Conservation (phyloP, 2,113 vertebrate genomes). For the Nanorana parkeri region DNA sequence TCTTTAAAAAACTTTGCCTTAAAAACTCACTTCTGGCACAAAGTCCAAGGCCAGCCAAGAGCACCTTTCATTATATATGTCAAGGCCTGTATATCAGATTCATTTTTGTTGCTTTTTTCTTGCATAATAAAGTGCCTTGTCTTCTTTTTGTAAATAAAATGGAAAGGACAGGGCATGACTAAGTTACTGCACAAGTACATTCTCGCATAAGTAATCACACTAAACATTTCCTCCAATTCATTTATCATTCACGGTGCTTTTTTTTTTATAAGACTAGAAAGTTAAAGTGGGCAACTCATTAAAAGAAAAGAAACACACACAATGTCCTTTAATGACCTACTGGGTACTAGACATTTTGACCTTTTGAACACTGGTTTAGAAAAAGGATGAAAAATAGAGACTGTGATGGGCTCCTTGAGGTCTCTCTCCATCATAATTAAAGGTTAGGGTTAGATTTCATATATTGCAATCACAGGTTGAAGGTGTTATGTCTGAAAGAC, state of each 20-base stretch:
- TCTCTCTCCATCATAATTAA: conserved; percentile 46
- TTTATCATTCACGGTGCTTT: conserved; percentile 46
- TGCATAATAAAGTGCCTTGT: conserved; percentile 57
- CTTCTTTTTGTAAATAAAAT: conserved; percentile 55
- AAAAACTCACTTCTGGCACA: conserved; percentile 25
- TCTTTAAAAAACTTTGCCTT: conserved; percentile 19
- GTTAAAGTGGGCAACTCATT: conserved; percentile 37
- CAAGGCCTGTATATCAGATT: conserved; percentile 45
- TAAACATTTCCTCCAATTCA: conserved; percentile 36
- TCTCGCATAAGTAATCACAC: conserved; percentile 56
- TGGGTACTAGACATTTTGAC: conserved; percentile 50
- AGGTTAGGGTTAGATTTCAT: conserved; percentile 60
- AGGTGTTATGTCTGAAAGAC: conserved; percentile 30
- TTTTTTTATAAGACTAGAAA: conserved; percentile 30
- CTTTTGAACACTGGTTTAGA: conserved; percentile 35
- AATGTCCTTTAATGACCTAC: conserved; percentile 59
- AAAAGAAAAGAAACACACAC: conserved; percentile 48
- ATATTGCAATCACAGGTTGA: not conserved
- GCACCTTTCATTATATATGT: conserved; percentile 43
- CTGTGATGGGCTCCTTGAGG: conserved; percentile 29
- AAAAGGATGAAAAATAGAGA: conserved; percentile 49
- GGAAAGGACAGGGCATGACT: conserved; percentile 54
- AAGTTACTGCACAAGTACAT: conserved; percentile 56
- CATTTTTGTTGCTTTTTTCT: conserved; percentile 48
- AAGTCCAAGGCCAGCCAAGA: conserved; percentile 37